Evolutionary conservation across 2,888 invertebrate genomes (phyloP).

Genomic region (Ophion ventricosus): DNA sequence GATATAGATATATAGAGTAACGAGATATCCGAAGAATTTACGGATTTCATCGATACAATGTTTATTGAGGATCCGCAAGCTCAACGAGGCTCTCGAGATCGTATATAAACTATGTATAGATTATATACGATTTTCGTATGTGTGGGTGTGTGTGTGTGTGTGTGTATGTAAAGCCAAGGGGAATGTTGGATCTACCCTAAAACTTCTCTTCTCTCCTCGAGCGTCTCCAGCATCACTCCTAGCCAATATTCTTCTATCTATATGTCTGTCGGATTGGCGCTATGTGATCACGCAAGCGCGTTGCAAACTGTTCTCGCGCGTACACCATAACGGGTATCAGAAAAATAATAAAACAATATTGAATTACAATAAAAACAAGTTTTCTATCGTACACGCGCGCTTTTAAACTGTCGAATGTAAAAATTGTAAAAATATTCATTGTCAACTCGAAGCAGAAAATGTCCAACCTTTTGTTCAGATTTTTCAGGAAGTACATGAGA

Average conservation of each 20-base stretch:
- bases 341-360: neutral
- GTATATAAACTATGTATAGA: neutral
- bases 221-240: constrained; percentile 2
- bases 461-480: too few relatives aligned
- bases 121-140: neutral
- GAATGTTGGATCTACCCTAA: constrained; percentile 47
- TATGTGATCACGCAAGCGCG: neutral
- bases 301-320: constrained; percentile 4
- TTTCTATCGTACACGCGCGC: neutral
- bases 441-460: too few relatives aligned
- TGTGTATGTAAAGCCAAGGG: constrained; percentile 10
- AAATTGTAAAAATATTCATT: neutral
- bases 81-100: constrained; percentile 36
- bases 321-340: neutral
- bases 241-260: constrained; percentile 1
- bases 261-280: neutral
- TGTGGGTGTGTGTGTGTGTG: constrained; percentile 11
- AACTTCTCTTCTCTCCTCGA: constrained; percentile 34
- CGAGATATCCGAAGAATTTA: constrained; percentile 54
- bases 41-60: constrained; percentile 52
- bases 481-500: too few relatives aligned
- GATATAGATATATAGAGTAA: neutral
- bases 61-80: constrained; percentile 51
- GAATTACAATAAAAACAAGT: neutral
- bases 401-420: too few relatives aligned